These are phyloP conservation scores for Carcharodon carcharias DNA, from an alignment of 2,797 vertebrate genomes.

Conservation along the genomic window DNA sequence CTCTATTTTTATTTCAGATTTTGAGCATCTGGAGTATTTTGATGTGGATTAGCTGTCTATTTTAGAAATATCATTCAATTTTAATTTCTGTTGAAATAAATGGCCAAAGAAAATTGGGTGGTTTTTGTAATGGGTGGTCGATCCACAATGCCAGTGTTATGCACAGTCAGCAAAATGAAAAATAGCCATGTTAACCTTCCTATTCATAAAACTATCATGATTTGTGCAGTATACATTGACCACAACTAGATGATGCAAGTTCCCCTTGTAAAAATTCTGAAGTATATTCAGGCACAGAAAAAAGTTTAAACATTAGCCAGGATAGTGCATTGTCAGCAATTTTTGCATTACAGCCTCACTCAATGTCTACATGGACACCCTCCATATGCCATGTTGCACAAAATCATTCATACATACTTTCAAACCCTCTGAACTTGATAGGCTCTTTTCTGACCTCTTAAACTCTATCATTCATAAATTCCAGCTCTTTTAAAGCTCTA, in stretches of 20 bases:
- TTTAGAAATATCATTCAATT: neutral
- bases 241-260: constrained; percentile 26
- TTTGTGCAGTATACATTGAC: neutral
- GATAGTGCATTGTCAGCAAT: neutral
- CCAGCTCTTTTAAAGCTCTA: neutral
- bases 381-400: neutral
- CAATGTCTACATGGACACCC: too few species aligned
- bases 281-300: neutral
- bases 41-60: neutral
- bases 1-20: neutral
- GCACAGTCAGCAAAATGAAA: neutral
- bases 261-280: neutral
- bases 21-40: neutral
- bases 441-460: neutral
- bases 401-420: neutral
- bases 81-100: neutral
- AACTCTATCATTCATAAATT: neutral
- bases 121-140: neutral
- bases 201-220: neutral
- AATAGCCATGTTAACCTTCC: neutral
- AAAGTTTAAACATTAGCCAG: neutral
- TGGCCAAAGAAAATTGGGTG: neutral
- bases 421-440: too few species aligned
- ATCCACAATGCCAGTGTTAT: neutral
- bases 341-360: neutral